These are phyloP conservation scores for Malthinus seriepunctatus DNA, from an alignment of 2,888 invertebrate genomes.

Conservation along the genomic window DNA sequence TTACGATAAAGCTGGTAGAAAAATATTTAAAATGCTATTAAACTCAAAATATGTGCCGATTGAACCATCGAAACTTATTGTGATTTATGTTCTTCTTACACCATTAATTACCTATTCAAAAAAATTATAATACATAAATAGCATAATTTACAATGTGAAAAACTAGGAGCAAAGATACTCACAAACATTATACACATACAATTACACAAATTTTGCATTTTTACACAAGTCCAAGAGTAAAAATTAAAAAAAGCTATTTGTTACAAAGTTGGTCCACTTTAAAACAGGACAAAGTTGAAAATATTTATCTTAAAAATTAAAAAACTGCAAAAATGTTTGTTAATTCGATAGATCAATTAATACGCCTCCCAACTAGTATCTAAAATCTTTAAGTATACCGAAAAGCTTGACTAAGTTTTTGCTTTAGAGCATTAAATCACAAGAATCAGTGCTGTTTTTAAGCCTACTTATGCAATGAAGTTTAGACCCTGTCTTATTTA, in stretches of 20 bases:
- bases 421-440: conserved; percentile 11
- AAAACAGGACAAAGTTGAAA: neutral
- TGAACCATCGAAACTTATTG: conserved; percentile 11
- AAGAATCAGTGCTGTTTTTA: conserved; percentile 9
- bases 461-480: conserved; percentile 4
- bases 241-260: neutral
- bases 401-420: conserved; percentile 5
- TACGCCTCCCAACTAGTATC: too few species aligned
- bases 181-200: conserved; percentile 25
- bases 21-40: conserved; percentile 22
- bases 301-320: too few species aligned
- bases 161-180: conserved; percentile 14
- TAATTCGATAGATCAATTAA: too few species aligned
- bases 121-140: conserved; percentile 22
- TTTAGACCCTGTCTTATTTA: conserved; percentile 14
- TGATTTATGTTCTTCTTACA: conserved; percentile 3
- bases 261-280: conserved; percentile 11
- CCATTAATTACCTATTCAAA: conserved; percentile 5
- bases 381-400: conserved; percentile 5
- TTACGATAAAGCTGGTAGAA: conserved; percentile 23
- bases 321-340: too few species aligned
- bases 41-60: conserved; percentile 10
- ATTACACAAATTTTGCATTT: neutral
- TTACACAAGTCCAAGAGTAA: neutral
- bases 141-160: conserved; percentile 23